phyloP scores from a whole-genome alignment of 2,888 invertebrate genomes.

The Harmothoe impar region DNA sequence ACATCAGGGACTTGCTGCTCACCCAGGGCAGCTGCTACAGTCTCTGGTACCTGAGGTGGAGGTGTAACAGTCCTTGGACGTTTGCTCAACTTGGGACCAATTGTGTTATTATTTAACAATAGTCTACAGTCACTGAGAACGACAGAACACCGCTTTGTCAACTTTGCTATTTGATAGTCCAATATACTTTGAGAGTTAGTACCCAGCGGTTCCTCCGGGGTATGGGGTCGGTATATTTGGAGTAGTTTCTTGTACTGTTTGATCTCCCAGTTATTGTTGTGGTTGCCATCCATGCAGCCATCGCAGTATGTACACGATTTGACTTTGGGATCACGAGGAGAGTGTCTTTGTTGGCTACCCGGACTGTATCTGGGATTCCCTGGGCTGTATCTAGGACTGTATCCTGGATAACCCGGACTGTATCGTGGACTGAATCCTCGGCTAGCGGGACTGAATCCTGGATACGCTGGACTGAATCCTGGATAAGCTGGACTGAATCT shows the following conservation, averaged over 20 bases:
- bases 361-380: not conserved
- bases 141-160: slow-evolving; percentile 21
- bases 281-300: not conserved
- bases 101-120: not conserved
- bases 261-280: not conserved
- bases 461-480: not conserved
- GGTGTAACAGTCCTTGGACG: too few relatives aligned
- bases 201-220: not conserved
- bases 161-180: not conserved
- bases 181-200: not conserved
- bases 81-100: too few relatives aligned
- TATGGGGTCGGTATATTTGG: not conserved
- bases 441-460: not conserved
- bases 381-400: not conserved
- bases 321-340: not conserved
- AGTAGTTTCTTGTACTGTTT: not conserved
- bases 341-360: not conserved
- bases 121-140: slow-evolving; percentile 16
- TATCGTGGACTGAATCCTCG: not conserved
- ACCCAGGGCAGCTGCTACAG: too few relatives aligned
- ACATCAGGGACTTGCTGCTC: too few relatives aligned
- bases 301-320: slow-evolving; percentile 26
- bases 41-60: too few relatives aligned
- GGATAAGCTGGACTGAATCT: not conserved
- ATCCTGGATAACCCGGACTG: not conserved